Evolutionary conservation across 2,113 vertebrate species (phyloP), one percentile per base, ranked within the genome.

Genomic region (Jacana jacana): DNA sequence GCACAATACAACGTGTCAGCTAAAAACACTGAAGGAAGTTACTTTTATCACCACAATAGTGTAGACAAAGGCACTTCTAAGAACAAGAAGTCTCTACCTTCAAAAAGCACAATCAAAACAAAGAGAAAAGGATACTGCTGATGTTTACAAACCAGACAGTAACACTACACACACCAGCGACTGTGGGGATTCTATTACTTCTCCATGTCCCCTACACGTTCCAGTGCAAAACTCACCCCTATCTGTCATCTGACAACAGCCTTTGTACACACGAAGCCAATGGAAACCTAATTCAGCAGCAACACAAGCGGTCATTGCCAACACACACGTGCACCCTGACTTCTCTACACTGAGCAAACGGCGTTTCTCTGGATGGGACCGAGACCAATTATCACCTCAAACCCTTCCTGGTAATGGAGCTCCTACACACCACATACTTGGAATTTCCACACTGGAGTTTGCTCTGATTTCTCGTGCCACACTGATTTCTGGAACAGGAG

Each of bases 261-360:
- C 52, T 78, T 64, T 57, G 15, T 7, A 4, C 49, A 49, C 35
- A 27, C 4, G 11, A 84, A 76, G 19, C 52, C 49, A n/a, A 14
- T 2, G 54, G n/a, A 82, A 86, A 63, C 6, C 46, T 11, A 44
- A 58, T 40, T 51, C 14, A n/a, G n/a, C 1, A 11, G 48, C 78
- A 91, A 51, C 61, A 69, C 5, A 37, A 55, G 42, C 0, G 0
- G 28, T 11, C 20, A 5, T 1, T 86, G 44, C 63, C 75, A 86
- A 2, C 60, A 39, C 37, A 49, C 22, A 9, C 1, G 0, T 7
- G 37, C 23, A 28, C 5, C 18, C 25, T 15, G 19, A 3, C 33
- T 51, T 27, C 7, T 39, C 72, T 17, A 23, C 60, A 55, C 0
- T 7, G 39, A 52, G 23, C 28, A 31, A 25, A 55, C 64, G 10